A percentile compares a stretch with the other conserved stretches of the same genome.
Evolutionary conservation across 53 echinoderm and acorn worm genomes (phyloP).

Genomic region (Antedon mediterranea): DNA sequence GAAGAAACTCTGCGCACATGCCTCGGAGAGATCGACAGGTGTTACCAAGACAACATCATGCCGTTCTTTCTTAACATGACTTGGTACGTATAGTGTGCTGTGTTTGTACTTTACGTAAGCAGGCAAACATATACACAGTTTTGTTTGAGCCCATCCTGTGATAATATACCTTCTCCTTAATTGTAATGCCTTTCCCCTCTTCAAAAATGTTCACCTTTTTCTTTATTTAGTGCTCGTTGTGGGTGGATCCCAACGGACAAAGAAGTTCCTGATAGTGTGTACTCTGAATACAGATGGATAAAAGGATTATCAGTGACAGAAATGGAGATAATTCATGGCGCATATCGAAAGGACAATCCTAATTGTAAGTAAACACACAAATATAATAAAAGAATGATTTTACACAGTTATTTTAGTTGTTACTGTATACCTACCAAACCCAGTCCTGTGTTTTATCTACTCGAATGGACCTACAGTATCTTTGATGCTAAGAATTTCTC

Average conservation of each 20-base stretch:
- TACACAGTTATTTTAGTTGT: too few relatives aligned
- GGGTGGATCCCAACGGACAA: constrained; percentile 76
- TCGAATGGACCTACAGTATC: too few relatives aligned
- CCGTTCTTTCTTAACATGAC: constrained; percentile 98
- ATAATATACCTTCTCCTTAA: not conserved
- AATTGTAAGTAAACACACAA: constrained; percentile 54
- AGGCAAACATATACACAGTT: too few relatives aligned
- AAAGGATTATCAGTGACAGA: constrained; percentile 78
- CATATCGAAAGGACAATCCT: constrained; percentile 86
- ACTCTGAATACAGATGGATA: constrained; percentile 76
- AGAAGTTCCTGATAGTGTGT: constrained; percentile 62
- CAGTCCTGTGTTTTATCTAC: too few relatives aligned
- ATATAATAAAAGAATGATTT: too few relatives aligned
- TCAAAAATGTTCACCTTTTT: too few relatives aligned
- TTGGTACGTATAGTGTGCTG: too few relatives aligned
- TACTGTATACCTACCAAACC: too few relatives aligned
- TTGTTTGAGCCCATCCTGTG: too few relatives aligned
- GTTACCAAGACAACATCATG: constrained; percentile 86
- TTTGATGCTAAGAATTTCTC: too few relatives aligned
- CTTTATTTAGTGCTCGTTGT: constrained; percentile 94
- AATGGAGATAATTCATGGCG: constrained; percentile 97
- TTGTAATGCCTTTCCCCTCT: too few relatives aligned
- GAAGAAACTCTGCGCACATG: constrained; percentile 85
- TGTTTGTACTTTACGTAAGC: too few relatives aligned
- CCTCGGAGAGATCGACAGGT: constrained; percentile 91